Base-by-base conservation (phyloP, 2,797 vertebrate species). In the Xenentodon cancila region DNA sequence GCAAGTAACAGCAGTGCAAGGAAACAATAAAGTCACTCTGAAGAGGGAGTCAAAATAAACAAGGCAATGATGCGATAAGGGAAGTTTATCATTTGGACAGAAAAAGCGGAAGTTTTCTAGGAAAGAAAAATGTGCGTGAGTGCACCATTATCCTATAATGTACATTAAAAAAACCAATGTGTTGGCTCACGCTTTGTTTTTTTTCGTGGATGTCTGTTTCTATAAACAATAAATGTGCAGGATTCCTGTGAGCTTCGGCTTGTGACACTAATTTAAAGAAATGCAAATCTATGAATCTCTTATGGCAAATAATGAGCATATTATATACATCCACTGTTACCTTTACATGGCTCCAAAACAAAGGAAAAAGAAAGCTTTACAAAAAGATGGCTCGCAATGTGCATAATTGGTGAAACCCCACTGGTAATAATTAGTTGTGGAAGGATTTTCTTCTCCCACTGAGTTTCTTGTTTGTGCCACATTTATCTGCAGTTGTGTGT, bases 11-110 rank as follows among this genome's bases (percentile, higher is more conserved):
- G 58, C 6, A 1, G 59, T 50, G 72, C 68, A 60, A 40, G 61
- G 72, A 83, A 82, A 82, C 75, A 84, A 84, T 80, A 80, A 82
- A 59, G 45, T 57, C 40, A 9, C 49, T 71, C 53, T 70, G 61
- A 65, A 37, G 25, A 25, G 47, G 44, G 54, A 71, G 70, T 69
- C 30, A 8, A 30, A 58, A 56, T 49, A 46, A 51, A 78, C 78
- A 47, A 69, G 57, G 50, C 30, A n/a, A 56, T 11, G 22, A 42
- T 20, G 46, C 66, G 52, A 46, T 51, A 13, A 34, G 50, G 49
- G 43, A 50, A 75, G 58, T 82, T 84, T 32, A 73, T 84, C 70
- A 77, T 56, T 68, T 51, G 77, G 82, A 83, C 73, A 77, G 61
- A 71, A 12, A 20, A 42, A 42, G 13, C 0, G 21, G 27, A 64